phyloP scores from a whole-genome alignment of 23 tunicate genomes.

The Ascidia mentula region DNA sequence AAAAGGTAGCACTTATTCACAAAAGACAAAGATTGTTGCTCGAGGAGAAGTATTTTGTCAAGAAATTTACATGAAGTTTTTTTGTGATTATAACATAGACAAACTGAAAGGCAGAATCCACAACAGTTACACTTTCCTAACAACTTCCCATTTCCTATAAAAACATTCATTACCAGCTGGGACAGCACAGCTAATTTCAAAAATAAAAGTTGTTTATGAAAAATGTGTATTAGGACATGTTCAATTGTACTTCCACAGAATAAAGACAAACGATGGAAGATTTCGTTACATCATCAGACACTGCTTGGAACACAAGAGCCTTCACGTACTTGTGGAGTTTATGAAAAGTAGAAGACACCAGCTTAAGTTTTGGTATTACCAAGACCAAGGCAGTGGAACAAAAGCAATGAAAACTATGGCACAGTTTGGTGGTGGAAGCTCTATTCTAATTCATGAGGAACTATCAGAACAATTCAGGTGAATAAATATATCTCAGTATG shows the following conservation, averaged over 20 bases:
- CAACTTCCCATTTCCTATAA: too few relatives aligned
- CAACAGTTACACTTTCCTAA: too few relatives aligned
- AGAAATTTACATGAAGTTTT: neutral
- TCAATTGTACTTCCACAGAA: constrained; percentile 5
- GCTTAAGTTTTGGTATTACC: constrained; percentile 44
- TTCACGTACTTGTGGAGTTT: constrained; percentile 70
- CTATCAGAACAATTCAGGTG: constrained; percentile 86
- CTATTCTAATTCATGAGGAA: constrained; percentile 63
- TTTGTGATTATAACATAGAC: neutral
- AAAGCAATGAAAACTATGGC: constrained; percentile 30
- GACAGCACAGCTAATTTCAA: too few relatives aligned
- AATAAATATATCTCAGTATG: neutral
- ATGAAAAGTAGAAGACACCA: constrained; percentile 33
- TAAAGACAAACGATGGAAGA: constrained; percentile 60
- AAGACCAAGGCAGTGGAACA: constrained; percentile 12
- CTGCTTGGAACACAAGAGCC: constrained; percentile 55
- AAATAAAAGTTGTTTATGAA: too few relatives aligned
- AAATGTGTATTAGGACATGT: too few relatives aligned
- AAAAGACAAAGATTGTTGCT: neutral
- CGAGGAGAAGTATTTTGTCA: neutral
- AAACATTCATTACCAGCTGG: too few relatives aligned
- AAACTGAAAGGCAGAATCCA: neutral
- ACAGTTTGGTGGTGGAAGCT: constrained; percentile 46
- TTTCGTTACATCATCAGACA: constrained; percentile 57
- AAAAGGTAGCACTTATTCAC: constrained; percentile 51